Base-by-base conservation (phyloP, 2,797 vertebrate genomes). In the Rhinogobio ventralis region DNA sequence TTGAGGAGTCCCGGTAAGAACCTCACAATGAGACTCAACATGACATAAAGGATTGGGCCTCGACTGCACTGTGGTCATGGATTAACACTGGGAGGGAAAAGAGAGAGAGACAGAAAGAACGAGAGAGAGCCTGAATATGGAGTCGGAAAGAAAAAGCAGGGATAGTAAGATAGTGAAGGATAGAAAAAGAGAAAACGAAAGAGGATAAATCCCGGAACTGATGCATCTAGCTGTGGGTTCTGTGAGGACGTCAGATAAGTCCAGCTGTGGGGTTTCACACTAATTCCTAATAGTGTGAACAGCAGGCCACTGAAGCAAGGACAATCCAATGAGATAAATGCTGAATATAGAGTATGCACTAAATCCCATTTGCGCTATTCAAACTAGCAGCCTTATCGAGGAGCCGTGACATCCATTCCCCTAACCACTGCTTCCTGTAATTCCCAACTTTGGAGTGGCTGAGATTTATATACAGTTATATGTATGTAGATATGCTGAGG, bases 221-320 rank as follows among this genome's bases (percentile, higher is more conserved):
- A 88, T 79, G 62, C 84, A 87, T 89, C 89, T 92, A 88, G 87
- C 82, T 81, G 45, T 88, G 79, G 86, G 88, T 86, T 90, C 84
- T 88, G 90, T 88, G 72, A 89, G 89, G 89, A 90, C 89, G 89
- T 94, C 91, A 93, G 91, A 91, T 93, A 94, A 92, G 93, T 92
- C 90, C 92, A 93, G 90, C 91, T 86, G 78, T 79, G 30, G 14
- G 86, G 88, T 92, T 93, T 89, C 92, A 81, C 90, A 88, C 89
- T 82, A 91, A 91, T 93, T 91, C 86, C 89, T 85, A 90, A 89
- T 89, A 90, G 82, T 76, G 78, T 88, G 73, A 89, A 62, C 69
- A 75, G 49, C 75, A 82, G 68, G 53, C 83, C 64, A 87, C 73
- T 84, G 82, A 87, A 72, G 81, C 67, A 87, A 64, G 60, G 53